Base-by-base conservation (phyloP, 2,888 invertebrate genomes). In the Aleiodes leptofemur region DNA sequence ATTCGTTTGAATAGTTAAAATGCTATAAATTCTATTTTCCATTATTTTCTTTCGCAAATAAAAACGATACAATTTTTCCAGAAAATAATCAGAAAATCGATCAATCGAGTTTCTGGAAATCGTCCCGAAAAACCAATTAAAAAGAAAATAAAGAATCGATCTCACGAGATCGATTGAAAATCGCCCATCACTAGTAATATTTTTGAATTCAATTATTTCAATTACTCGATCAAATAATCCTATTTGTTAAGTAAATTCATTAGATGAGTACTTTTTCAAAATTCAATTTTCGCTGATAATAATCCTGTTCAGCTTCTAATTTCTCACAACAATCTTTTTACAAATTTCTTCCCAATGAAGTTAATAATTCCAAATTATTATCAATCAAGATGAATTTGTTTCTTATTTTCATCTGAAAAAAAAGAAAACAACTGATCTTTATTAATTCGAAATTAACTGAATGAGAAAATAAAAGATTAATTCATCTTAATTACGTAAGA, bases 251-350 rank as follows among this genome's bases (percentile, higher is more conserved):
- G 29, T 34, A 61, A 38, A 13, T 9, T 8, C 0, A 38, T 38
- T 0, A 38, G 38, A 43, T 61, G 61, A 38, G 4, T 8, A 61
- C 1, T 14, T 38, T 61, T 61, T 8, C n/a, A n/a, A 9, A n/a
- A n/a, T 34, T 8, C 38, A 79, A 77, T 56, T 78, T 69, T 9
- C 50, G 72, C n/a, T 76, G 75, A 73, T 79, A 81, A 73, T 77
- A 74, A 75, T 76, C 76, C 68, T 79, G 68, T 55, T 81, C 79
- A 11, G 79, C 81, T 53, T 77, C 80, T 53, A 81, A 73, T 50
- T 76, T 74, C 69, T 79, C 77, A 76, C 79, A 80, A 71, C 80
- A 79, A 13, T 78, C 76, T 73, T 77, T 80, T 16, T 76, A 77
- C 4, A 81, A 64, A 78, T 77, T 77, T 31, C 79, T 77, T 6